Evolutionary conservation across 53 echinoderm and acorn worm species (phyloP).

Genomic region (Luidia sarsii): DNA sequence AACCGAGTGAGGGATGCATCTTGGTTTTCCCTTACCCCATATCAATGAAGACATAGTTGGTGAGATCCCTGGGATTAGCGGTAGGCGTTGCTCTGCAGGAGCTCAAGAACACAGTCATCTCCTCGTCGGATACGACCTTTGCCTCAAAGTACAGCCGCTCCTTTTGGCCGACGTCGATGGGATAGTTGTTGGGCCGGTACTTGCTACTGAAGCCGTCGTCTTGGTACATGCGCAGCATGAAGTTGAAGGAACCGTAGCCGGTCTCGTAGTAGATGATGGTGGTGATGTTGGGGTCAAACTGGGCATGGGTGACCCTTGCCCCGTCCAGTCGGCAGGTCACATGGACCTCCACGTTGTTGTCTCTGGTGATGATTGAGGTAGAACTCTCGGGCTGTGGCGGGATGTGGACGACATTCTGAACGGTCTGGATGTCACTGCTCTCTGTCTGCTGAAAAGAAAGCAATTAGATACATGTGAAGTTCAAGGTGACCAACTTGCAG

Average conservation of each 20-base stretch:
- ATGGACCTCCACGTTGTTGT: conserved; percentile 56
- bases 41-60: conserved; percentile 64
- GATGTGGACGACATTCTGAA: conserved; percentile 49
- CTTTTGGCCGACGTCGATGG: conserved; percentile 52
- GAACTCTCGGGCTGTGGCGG: conserved; percentile 37
- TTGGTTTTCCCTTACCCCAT: conserved; percentile 46
- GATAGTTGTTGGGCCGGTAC: conserved; percentile 48
- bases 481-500: not conserved
- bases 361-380: conserved; percentile 47
- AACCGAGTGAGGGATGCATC: no score
- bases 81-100: conserved; percentile 77
- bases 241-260: conserved; percentile 63
- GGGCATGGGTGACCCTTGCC: conserved; percentile 36
- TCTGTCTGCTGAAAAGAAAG: conserved; percentile 7
- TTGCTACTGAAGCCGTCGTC: conserved; percentile 25
- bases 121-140: conserved; percentile 38
- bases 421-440: conserved; percentile 23
- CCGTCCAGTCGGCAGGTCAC: conserved; percentile 60
- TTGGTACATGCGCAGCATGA: conserved; percentile 62
- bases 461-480: not conserved
- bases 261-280: conserved; percentile 67
- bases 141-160: conserved; percentile 70
- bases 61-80: conserved; percentile 60
- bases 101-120: conserved; percentile 43
- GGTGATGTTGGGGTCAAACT: conserved; percentile 71